These are phyloP conservation scores for Verasper variegatus DNA, from an alignment of 2,113 vertebrate genomes.

Conservation along the genomic window DNA sequence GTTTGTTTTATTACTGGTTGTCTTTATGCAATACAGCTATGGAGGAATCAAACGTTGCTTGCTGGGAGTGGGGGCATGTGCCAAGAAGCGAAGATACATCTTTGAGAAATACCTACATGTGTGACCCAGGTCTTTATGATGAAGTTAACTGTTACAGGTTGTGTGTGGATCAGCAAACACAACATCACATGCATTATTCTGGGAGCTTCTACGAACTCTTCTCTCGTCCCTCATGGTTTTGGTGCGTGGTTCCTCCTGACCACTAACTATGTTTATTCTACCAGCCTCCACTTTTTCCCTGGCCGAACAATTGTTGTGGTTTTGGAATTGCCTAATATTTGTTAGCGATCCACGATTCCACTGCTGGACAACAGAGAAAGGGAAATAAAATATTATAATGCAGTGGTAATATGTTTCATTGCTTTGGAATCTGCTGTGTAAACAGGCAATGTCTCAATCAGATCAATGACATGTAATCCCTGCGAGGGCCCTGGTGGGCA, in stretches of 20 bases:
- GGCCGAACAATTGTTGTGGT: conserved; percentile 47
- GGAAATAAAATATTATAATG: conserved; percentile 49
- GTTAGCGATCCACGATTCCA: conserved; percentile 21
- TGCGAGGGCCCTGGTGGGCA: conserved; percentile 33
- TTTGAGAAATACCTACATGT: conserved; percentile 20
- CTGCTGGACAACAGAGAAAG: conserved; percentile 35
- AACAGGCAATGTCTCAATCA: conserved; percentile 49
- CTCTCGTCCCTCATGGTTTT: conserved; percentile 30
- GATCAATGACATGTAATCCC: conserved; percentile 40
- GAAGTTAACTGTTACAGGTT: conserved; percentile 26
- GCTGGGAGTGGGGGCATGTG: not conserved
- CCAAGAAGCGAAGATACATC: conserved; percentile 20
- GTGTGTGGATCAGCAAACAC: conserved; percentile 34
- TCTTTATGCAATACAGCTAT: conserved; percentile 50
- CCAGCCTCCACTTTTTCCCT: conserved; percentile 28
- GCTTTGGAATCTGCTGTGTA: conserved; percentile 40
- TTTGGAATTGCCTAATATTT: conserved; percentile 33
- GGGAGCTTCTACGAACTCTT: conserved; percentile 24
- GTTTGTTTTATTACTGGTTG: conserved; percentile 59
- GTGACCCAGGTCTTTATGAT: conserved; percentile 15
- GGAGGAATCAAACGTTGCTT: conserved; percentile 32
- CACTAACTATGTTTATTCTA: conserved; percentile 56
- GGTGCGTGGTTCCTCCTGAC: conserved; percentile 50
- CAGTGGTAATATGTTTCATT: conserved; percentile 37
- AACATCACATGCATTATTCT: conserved; percentile 12